Evolutionary conservation across 2,113 vertebrate genomes (phyloP).

Genomic region (Sinosuthora webbiana): DNA sequence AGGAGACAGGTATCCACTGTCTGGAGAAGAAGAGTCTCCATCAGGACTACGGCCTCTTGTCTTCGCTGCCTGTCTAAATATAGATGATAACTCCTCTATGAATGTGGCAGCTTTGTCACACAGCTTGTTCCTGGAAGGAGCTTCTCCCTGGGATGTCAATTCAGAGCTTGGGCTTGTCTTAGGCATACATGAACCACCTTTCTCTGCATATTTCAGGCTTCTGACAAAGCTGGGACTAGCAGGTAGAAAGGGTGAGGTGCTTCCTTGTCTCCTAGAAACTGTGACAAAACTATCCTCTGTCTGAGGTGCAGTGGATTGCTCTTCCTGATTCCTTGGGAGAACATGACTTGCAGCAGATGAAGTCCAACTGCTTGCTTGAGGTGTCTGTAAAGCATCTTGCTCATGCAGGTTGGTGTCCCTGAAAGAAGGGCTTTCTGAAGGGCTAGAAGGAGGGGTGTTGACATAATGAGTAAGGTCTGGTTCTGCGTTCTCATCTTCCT

Average conservation of each 20-base stretch:
- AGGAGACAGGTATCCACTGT: constrained; percentile 94
- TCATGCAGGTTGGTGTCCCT: neutral
- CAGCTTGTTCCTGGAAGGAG: constrained; percentile 78
- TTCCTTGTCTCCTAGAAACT: constrained; percentile 45
- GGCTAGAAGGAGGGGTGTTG: constrained; percentile 10
- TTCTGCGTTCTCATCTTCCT: constrained; percentile 54
- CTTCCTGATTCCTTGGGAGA: neutral
- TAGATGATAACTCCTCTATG: constrained; percentile 94
- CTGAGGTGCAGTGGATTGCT: neutral
- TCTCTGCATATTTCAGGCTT: constrained; percentile 62
- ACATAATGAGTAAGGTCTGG: constrained; percentile 68
- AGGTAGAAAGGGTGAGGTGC: constrained; percentile 44
- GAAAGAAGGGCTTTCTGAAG: constrained; percentile 36
- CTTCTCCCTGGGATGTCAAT: constrained; percentile 56
- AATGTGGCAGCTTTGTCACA: constrained; percentile 89
- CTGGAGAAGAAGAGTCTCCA: constrained; percentile 93
- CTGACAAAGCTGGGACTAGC: constrained; percentile 72
- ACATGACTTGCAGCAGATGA: neutral
- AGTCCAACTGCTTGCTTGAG: neutral
- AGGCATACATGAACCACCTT: neutral
- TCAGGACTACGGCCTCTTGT: constrained; percentile 77
- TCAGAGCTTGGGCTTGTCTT: constrained; percentile 8
- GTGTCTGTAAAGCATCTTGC: neutral
- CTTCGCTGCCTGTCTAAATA: constrained; percentile 86
- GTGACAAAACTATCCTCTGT: constrained; percentile 16